Percentiles rank a stretch among this genome's conserved stretches.
These are phyloP conservation scores for Amiota minor DNA, from an alignment of 2,888 invertebrate genomes.

Conservation along the genomic window DNA sequence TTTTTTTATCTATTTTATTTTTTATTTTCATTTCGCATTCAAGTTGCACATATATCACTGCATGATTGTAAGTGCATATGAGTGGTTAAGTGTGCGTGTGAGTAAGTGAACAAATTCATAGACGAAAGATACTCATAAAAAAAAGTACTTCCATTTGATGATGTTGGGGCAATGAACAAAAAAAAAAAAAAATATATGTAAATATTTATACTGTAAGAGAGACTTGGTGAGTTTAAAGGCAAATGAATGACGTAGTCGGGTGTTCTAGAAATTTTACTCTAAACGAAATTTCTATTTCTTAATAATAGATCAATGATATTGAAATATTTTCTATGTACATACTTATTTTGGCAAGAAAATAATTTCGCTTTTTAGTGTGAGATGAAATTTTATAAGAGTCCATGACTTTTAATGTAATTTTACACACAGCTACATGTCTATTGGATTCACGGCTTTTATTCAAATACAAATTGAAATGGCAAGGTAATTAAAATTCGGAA, in stretches of 20 bases:
- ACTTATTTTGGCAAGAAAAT: too few species aligned
- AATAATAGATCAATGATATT: too few species aligned
- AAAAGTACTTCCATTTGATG: constrained; percentile 7
- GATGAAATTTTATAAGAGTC: too few species aligned
- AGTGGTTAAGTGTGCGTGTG: not conserved
- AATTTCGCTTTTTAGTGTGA: too few species aligned
- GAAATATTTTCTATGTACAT: too few species aligned
- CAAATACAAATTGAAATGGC: too few species aligned
- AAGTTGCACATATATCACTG: constrained; percentile 19
- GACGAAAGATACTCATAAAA: constrained; percentile 23
- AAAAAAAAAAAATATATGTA: not conserved
- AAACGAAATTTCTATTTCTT: too few species aligned
- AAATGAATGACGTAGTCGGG: not conserved
- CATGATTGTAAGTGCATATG: not conserved
- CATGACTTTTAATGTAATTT: too few species aligned
- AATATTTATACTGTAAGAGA: not conserved
- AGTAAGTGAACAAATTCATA: constrained; percentile 1
- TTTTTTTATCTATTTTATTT: constrained; percentile 36
- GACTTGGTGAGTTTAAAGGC: not conserved
- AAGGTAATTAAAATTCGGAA: too few species aligned
- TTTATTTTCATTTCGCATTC: not conserved
- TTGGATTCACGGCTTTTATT: too few species aligned
- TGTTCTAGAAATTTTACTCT: too few species aligned
- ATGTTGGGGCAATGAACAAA: not conserved
- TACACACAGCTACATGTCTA: too few species aligned